A percentile compares a stretch with the other conserved stretches of the same genome.
These are phyloP conservation scores for Gymnorhina tibicen DNA, from an alignment of 2,113 vertebrate species.

Conservation along the genomic window DNA sequence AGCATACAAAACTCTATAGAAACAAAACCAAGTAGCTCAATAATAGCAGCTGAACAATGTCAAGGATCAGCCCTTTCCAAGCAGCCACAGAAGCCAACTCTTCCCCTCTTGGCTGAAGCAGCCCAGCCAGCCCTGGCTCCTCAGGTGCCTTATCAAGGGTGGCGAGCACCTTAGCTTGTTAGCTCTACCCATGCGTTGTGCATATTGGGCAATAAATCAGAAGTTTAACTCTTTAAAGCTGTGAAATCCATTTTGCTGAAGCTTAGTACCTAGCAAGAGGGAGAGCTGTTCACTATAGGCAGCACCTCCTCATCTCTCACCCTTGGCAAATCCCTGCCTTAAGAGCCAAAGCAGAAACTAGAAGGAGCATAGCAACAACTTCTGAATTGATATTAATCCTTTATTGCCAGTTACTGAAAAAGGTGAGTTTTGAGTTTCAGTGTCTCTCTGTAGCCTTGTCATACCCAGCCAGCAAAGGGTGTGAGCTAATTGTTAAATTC, in stretches of 20 bases:
- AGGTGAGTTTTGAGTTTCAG: background rate
- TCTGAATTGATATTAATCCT: background rate
- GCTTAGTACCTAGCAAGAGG: background rate
- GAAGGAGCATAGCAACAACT: background rate
- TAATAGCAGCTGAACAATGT: background rate
- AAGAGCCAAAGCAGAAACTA: background rate
- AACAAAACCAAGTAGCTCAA: background rate
- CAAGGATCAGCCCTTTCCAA: background rate
- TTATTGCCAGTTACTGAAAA: background rate
- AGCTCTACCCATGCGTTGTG: background rate
- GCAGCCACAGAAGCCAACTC: background rate
- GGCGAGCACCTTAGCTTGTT: background rate
- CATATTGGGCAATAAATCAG: background rate
- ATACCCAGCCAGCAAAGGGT: constrained; percentile 68
- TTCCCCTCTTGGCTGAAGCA: background rate
- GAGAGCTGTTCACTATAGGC: background rate
- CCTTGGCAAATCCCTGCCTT: background rate
- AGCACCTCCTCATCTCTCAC: background rate
- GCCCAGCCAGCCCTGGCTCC: background rate
- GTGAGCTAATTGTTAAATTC: constrained; percentile 81
- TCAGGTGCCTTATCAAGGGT: background rate
- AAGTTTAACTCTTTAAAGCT: background rate
- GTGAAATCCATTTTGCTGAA: background rate
- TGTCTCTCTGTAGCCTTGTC: background rate
- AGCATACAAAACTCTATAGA: background rate